Base-by-base conservation (phyloP, 2,113 vertebrate species). In the Muscicapa adusta region DNA sequence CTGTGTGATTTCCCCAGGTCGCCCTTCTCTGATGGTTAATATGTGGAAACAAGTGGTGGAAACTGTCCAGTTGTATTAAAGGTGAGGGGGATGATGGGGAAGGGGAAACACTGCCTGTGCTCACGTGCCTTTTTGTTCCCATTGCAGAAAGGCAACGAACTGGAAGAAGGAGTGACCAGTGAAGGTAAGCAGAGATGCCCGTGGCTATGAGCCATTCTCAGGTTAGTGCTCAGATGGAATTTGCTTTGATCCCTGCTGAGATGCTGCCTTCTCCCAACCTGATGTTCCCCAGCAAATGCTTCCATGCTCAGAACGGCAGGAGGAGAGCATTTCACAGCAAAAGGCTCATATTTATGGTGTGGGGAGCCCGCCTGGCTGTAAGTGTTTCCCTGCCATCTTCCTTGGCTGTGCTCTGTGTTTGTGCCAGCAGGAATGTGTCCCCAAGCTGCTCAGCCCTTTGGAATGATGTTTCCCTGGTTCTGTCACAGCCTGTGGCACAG, bases 131-230 rank as follows among this genome's bases (percentile, higher is more conserved):
- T 90, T 96, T 89, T 93, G 74, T 96, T 96, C 76, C 95, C 20
- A 94, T 95, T 96, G 85, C 97, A 99, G 99, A 98, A 98, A 96
- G 99, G 99, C 68, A 99, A 99, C 5, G 99, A 99, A 42, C 98
- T 97, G 28, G 99, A 99, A 90, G 99, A 99, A 96, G 99, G 99
- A 1, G 99, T 99, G 96, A 99, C 99, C 2, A 99, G 99, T 65
- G 99, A 99, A 99, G 99, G 99, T 99, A 98, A 58, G 92, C 40
- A 77, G 67, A 89, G 81, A 42, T 60, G 72, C 78, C 42, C 2
- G 6, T 53, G 77, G 65, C 85, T 51, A 42, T 56, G 57, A 76
- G 34, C 88, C 16, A 1, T 61, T 57, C 92, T 28, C 51, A 61
- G 87, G 68, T 74, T 88, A 26, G 66, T 56, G 74, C 15, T 6